Base-by-base conservation (phyloP, 2,888 invertebrate species). In the Pachycephus smyrnensis region DNA sequence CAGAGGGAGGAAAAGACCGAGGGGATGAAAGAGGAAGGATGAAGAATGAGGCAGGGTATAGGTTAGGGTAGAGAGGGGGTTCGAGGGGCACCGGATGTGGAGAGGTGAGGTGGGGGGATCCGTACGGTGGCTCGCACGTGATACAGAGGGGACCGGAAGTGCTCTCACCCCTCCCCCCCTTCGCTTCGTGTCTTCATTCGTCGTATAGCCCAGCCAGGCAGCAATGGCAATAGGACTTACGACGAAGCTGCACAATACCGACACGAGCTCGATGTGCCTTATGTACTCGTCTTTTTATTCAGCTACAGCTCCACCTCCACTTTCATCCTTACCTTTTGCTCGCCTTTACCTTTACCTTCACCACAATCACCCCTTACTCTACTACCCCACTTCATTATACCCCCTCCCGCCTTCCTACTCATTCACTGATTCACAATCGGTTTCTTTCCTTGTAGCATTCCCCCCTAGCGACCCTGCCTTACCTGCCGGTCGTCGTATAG, bases 141-240 rank as follows among this genome's bases (percentile, higher is more conserved):
- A 91, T 91, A 90, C 90, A 88, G 88, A 90, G 90, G 88, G 88
- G 90, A 90, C 90, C 91, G 91, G 91, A 91, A 90, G 88, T 82
- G 86, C 86, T 88, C 84, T 86, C 87, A 90, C 88, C 85, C 85
- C 85, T 84, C 82, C 88, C 85, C 85, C 85, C 85, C 82, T 85
- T 82, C 83, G 85, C 86, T 85, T 86, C 86, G 84, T 88, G 84
- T 84, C 86, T 85, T 84, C 79, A 74, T 68, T 68, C 71, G 55
- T 55, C 55, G 31, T 31, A 71, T 12, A 71, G 71, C 32, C 32
- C 32, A 71, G 71, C 32, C 71, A 32, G 32, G 71, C 71, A 71
- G 71, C 71, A 71, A 71, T 71, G 33, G 71, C 84, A 85, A 87
- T 85, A 86, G 87, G 85, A 88, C 86, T 88, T 85, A 83, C 84